These are phyloP conservation scores for Araneus ventricosus DNA, from an alignment of 1,140 invertebrate species.

Conservation along the genomic window DNA sequence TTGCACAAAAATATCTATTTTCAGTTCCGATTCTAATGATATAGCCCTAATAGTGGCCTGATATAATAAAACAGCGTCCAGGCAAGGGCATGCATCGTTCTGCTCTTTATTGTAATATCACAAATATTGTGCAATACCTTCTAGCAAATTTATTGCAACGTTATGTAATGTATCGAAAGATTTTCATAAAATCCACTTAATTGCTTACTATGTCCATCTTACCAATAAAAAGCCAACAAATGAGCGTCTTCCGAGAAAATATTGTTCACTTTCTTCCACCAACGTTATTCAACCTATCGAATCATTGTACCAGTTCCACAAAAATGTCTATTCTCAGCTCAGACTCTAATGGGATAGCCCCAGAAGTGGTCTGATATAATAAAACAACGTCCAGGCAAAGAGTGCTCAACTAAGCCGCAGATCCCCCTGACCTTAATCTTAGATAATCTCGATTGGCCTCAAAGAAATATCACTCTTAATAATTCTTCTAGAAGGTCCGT, in stretches of 20 bases:
- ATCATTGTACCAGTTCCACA: neutral
- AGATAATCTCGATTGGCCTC: conserved; percentile 31
- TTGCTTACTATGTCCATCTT: too few relatives aligned
- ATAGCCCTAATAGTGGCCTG: too few relatives aligned
- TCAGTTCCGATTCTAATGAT: neutral
- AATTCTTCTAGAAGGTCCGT: conserved; percentile 1
- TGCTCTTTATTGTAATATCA: too few relatives aligned
- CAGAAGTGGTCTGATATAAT: conserved; percentile 22
- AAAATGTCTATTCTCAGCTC: neutral
- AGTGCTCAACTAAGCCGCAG: neutral
- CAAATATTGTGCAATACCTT: too few relatives aligned
- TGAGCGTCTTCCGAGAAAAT: too few relatives aligned
- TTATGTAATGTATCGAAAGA: too few relatives aligned
- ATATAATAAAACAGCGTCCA: too few relatives aligned
- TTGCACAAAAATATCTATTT: neutral
- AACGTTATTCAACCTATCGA: neutral
- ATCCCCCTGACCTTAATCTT: conserved; percentile 20
- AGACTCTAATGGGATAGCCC: neutral
- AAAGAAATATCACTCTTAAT: conserved; percentile 38
- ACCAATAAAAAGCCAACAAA: too few relatives aligned
- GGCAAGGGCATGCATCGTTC: too few relatives aligned
- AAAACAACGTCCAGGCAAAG: neutral
- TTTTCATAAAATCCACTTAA: too few relatives aligned
- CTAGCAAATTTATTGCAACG: too few relatives aligned
- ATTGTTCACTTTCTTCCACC: too few relatives aligned